Percentiles rank a stretch among this genome's conserved stretches.
Conservation (phyloP, 2,797 vertebrate species). For the Oophaga sylvatica region DNA sequence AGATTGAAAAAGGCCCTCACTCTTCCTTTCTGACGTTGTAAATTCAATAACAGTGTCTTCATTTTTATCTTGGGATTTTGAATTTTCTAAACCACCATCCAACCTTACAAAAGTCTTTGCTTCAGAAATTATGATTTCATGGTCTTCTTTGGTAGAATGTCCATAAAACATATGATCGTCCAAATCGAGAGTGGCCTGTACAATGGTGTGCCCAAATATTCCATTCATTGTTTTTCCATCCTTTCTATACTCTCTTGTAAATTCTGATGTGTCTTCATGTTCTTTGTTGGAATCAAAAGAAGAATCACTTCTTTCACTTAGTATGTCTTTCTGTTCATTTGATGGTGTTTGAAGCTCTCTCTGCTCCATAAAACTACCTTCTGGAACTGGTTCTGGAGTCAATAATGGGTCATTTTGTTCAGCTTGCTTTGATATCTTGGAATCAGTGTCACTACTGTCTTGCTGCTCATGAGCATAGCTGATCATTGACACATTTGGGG, state of each 20-base stretch:
- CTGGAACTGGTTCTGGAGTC: neutral
- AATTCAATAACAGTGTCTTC: conserved; percentile 46
- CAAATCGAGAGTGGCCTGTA: conserved; percentile 19
- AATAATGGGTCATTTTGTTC: neutral
- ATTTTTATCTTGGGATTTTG: conserved; percentile 1
- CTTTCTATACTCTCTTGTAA: neutral
- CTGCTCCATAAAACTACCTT: neutral
- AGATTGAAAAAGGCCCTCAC: conserved; percentile 51
- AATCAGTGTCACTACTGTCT: neutral
- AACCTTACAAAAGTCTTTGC: conserved; percentile 15
- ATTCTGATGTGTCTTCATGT: neutral
- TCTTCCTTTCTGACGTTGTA: conserved; percentile 32
- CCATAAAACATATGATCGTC: conserved; percentile 28
- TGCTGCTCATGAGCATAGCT: neutral
- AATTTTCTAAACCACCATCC: conserved; percentile 6
- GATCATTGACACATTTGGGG: conserved; percentile 37
- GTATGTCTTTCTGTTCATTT: conserved; percentile 14
- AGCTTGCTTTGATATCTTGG: neutral
- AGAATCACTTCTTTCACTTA: conserved; percentile 27
- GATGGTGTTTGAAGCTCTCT: neutral
- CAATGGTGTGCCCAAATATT: neutral
- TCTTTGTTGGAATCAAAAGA: conserved; percentile 16
- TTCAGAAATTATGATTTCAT: conserved; percentile 32
- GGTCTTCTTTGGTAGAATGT: conserved; percentile 13
- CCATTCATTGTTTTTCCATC: conserved; percentile 41